Percentiles rank a stretch among this genome's conserved stretches.
phyloP scores from a whole-genome alignment of 2,113 vertebrate genomes.

The Nipponia nippon region DNA sequence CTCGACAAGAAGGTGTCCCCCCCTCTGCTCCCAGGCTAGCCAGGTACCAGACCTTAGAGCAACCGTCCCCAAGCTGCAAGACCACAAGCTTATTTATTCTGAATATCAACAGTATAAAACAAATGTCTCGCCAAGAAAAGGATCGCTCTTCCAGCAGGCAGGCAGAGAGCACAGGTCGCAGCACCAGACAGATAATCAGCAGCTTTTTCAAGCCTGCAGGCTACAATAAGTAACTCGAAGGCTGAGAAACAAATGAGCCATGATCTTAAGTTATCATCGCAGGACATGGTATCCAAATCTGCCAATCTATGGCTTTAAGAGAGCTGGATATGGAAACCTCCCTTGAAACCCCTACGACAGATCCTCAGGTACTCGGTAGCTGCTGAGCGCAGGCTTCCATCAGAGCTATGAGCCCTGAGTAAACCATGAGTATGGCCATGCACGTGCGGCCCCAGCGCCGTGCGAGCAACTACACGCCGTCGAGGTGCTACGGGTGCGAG shows the following conservation, averaged over 20 bases:
- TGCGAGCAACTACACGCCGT: rapidly evolving
- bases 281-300: neutral
- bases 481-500: too few species aligned
- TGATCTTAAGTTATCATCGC: neutral
- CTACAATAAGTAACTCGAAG: neutral
- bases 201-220: neutral
- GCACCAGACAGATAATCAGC: neutral
- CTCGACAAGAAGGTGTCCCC: neutral
- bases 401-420: neutral
- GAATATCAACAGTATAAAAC: neutral
- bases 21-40: neutral
- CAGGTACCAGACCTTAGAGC: rapidly evolving
- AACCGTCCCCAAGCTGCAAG: neutral
- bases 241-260: neutral
- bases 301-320: neutral
- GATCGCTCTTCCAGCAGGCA: neutral
- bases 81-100: neutral
- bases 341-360: neutral
- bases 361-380: neutral
- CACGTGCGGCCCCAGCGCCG: too few species aligned
- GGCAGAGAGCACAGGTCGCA: neutral
- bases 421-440: neutral
- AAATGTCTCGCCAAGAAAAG: neutral
- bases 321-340: neutral
- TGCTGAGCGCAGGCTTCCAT: neutral